A percentile compares a stretch with the other conserved stretches of the same genome.
These are phyloP conservation scores for Neodiprion pinetum DNA, from an alignment of 1,140 invertebrate species.

Conservation along the genomic window DNA sequence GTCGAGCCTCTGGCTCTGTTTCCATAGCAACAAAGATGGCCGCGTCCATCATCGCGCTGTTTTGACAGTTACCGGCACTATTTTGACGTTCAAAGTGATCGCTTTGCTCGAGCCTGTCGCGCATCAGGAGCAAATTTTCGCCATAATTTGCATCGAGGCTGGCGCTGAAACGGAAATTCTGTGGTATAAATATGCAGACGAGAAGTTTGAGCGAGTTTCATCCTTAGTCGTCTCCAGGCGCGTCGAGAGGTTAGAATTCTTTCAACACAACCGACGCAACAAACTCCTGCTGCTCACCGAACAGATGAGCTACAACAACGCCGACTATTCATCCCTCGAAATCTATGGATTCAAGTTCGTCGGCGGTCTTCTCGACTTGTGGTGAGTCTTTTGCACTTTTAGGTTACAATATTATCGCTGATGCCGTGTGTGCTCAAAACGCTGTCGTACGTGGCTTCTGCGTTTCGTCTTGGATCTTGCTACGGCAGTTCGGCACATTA, in stretches of 20 bases:
- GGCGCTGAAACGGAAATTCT: constrained; percentile 22
- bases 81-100: constrained; percentile 35
- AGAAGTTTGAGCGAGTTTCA: constrained; percentile 25
- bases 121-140: constrained; percentile 10
- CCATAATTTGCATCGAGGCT: constrained; percentile 35
- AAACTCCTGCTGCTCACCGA: constrained; percentile 37
- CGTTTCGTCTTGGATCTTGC: too few species aligned
- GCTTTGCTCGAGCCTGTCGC: not conserved
- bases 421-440: too few species aligned
- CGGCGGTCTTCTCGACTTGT: constrained; percentile 18
- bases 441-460: too few species aligned
- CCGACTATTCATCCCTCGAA: constrained; percentile 28
- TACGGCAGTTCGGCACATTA: too few species aligned
- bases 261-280: constrained; percentile 25
- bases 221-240: constrained; percentile 26
- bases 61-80: constrained; percentile 8
- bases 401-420: not conserved
- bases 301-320: not conserved
- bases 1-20: constrained; percentile 1
- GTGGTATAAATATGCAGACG: constrained; percentile 34
- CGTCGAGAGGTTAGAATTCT: constrained; percentile 30
- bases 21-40: not conserved
- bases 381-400: constrained; percentile 18
- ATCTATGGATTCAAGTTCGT: constrained; percentile 36
- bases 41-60: not conserved